A percentile compares a stretch with the other conserved stretches of the same genome.
phyloP scores from a whole-genome alignment of 2,888 invertebrate genomes.

The Phalera bucephala region DNA sequence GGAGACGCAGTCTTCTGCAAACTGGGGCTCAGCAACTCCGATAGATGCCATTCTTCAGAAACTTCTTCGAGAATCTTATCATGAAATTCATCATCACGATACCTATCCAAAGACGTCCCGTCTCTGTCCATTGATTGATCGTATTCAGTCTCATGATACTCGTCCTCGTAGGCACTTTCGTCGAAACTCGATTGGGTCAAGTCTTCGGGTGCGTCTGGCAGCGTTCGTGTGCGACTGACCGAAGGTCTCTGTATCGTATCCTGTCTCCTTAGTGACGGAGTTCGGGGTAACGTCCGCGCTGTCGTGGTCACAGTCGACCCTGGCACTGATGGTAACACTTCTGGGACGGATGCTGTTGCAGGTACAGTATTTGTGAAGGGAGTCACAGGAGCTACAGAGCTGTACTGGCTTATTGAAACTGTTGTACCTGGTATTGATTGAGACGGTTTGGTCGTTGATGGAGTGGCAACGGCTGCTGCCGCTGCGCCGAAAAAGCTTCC shows the following conservation, averaged over 20 bases:
- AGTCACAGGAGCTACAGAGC: constrained; percentile 53
- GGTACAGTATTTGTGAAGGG: constrained; percentile 61
- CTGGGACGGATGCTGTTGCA: constrained; percentile 69
- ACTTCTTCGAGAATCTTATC: constrained; percentile 63
- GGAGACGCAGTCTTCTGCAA: constrained; percentile 72
- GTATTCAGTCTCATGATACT: constrained; percentile 79
- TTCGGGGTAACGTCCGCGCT: constrained; percentile 64
- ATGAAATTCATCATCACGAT: constrained; percentile 70
- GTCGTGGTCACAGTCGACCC: constrained; percentile 61
- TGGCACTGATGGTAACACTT: constrained; percentile 61
- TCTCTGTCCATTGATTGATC: constrained; percentile 71
- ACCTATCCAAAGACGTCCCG: constrained; percentile 70
- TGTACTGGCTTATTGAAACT: constrained; percentile 46
- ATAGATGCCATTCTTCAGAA: constrained; percentile 60
- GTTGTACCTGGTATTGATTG: constrained; percentile 37
- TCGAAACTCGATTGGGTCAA: constrained; percentile 67
- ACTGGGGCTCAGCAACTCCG: constrained; percentile 54
- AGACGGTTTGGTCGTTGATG: constrained; percentile 49
- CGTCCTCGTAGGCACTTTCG: constrained; percentile 81
- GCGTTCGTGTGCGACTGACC: constrained; percentile 72
- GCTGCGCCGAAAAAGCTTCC: constrained; percentile 78
- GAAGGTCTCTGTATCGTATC: constrained; percentile 77
- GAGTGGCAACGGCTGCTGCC: constrained; percentile 69
- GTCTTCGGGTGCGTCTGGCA: constrained; percentile 77
- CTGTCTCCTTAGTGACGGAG: constrained; percentile 72